These are phyloP conservation scores for Micronycteris hirsuta DNA, from an alignment of 2,113 vertebrate species.

Conservation along the genomic window DNA sequence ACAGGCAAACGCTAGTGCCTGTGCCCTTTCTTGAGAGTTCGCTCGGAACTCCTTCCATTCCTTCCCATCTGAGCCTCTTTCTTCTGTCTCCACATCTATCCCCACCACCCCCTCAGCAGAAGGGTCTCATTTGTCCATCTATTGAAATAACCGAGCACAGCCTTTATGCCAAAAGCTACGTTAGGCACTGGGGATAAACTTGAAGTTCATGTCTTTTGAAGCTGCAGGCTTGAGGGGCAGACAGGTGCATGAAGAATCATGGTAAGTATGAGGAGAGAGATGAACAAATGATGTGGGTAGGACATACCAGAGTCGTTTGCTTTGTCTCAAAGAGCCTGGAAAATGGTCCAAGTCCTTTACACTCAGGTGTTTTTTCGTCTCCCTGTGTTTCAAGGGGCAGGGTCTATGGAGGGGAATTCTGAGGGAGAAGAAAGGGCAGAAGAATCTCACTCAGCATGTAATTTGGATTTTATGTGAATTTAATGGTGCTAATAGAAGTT, in stretches of 20 bases:
- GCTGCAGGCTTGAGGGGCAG: background rate
- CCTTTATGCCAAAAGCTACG: background rate
- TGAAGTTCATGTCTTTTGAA: background rate
- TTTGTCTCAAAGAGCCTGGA: background rate
- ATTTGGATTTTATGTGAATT: background rate
- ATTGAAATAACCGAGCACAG: background rate
- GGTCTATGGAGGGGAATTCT: background rate
- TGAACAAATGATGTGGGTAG: background rate
- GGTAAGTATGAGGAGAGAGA: background rate
- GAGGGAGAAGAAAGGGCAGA: background rate
- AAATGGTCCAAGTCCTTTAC: background rate
- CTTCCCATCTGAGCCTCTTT: background rate
- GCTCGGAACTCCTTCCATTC: background rate
- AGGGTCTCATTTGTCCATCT: background rate
- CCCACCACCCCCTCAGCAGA: background rate
- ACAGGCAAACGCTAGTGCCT: background rate
- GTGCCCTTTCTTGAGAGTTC: background rate
- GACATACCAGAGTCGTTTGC: background rate
- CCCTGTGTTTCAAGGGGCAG: background rate
- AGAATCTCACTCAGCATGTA: background rate
- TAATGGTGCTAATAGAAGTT: background rate
- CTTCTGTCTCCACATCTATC: accelerated
- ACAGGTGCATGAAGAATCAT: background rate
- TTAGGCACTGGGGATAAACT: background rate
- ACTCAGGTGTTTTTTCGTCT: background rate